Evolutionary conservation across 2,113 vertebrate genomes (phyloP).

Genomic region (Indri indri): DNA sequence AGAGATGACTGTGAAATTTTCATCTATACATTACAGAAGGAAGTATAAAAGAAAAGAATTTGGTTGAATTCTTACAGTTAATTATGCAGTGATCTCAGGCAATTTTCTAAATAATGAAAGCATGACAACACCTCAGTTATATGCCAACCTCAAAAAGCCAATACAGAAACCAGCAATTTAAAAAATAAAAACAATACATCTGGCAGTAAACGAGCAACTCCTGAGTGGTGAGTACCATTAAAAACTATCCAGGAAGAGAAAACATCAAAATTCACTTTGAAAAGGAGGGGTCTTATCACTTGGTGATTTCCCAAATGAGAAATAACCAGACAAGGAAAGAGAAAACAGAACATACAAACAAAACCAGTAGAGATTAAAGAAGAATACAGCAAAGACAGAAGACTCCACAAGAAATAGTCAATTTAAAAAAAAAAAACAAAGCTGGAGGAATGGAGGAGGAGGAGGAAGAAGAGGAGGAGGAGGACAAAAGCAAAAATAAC

Average conservation of each 20-base stretch:
- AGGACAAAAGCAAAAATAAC: not conserved
- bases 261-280: not conserved
- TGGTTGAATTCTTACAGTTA: constrained; percentile 16
- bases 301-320: not conserved
- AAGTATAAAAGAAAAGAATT: not conserved
- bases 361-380: not conserved
- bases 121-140: not conserved
- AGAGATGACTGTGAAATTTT: not conserved
- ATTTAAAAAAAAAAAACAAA: not conserved
- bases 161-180: not conserved
- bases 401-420: not conserved
- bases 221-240: not conserved
- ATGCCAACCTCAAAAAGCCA: not conserved
- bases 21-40: not conserved
- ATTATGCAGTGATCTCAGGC: not conserved
- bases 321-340: not conserved
- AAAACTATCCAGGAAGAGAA: constrained; percentile 33
- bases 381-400: not conserved
- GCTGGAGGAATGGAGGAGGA: not conserved
- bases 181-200: not conserved
- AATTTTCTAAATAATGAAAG: constrained; percentile 2
- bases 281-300: not conserved
- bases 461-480: not conserved
- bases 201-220: not conserved
- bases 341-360: not conserved